Percentiles rank a stretch among this genome's conserved stretches.
These are phyloP conservation scores for Coryphaenoides rupestris DNA, from an alignment of 2,113 vertebrate species.

Conservation along the genomic window DNA sequence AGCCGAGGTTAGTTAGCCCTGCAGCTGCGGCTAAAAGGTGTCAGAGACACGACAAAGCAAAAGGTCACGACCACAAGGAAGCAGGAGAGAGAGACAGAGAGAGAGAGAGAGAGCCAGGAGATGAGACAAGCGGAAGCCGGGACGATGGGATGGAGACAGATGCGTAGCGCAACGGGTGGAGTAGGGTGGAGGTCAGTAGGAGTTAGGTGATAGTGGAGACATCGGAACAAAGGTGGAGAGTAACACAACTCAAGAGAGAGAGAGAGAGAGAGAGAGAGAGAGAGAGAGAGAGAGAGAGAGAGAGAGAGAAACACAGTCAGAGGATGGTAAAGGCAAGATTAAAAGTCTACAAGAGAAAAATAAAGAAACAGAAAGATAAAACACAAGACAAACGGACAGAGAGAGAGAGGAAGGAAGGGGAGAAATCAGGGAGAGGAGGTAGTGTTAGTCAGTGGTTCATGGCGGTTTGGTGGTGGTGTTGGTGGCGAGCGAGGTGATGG, in stretches of 20 bases:
- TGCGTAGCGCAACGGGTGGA: constrained; percentile 21
- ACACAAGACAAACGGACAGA: neutral
- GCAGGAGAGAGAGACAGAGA: too few relatives aligned
- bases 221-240: neutral
- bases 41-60: constrained; percentile 49
- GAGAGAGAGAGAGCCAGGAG: constrained; percentile 67
- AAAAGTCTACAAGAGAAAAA: too few relatives aligned
- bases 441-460: constrained; percentile 16
- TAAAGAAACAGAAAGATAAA: neutral
- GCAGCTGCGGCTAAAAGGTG: constrained; percentile 38
- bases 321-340: neutral
- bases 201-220: neutral
- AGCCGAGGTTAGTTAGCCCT: constrained; percentile 43
- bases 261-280: constrained; percentile 5
- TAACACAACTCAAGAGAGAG: constrained; percentile 1
- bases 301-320: constrained; percentile 7
- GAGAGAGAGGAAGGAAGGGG: constrained; percentile 9
- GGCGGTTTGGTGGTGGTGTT: constrained; percentile 8
- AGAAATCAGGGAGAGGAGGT: constrained; percentile 9
- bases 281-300: constrained; percentile 8
- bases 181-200: constrained; percentile 21
- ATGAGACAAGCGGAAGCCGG: constrained; percentile 62
- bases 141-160: constrained; percentile 42
- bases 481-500: constrained; percentile 23
- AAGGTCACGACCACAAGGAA: constrained; percentile 57